These are phyloP conservation scores for Hirundo rustica DNA, from an alignment of 2,797 vertebrate species.

Conservation along the genomic window DNA sequence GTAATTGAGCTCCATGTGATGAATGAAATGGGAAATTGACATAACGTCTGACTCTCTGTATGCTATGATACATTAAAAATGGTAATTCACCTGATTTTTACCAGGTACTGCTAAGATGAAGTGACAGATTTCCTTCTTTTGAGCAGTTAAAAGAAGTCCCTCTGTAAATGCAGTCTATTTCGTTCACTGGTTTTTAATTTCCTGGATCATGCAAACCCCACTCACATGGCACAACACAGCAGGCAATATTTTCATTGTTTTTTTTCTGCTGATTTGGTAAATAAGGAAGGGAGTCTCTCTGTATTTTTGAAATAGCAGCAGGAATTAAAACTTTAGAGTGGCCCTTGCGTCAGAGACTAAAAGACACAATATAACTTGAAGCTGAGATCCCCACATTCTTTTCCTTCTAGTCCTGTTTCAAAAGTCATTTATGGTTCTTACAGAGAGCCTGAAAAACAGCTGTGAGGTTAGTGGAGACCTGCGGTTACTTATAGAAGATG, in stretches of 20 bases:
- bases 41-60: not conserved
- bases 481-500: not conserved
- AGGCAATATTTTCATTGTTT: not conserved
- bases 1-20: conserved; percentile 41
- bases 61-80: conserved; percentile 25
- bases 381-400: not conserved
- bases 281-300: not conserved
- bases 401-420: not conserved
- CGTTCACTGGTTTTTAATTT: not conserved
- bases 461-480: not conserved
- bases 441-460: not conserved
- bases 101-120: not conserved
- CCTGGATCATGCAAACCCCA: not conserved
- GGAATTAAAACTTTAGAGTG: not conserved
- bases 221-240: not conserved
- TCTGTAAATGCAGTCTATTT: not conserved
- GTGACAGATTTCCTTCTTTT: not conserved
- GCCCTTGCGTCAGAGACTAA: not conserved
- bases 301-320: not conserved
- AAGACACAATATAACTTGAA: not conserved
- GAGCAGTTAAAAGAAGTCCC: not conserved
- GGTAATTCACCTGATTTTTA: not conserved
- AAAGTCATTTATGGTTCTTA: not conserved
- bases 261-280: not conserved
- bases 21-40: conserved; percentile 41